Conservation (phyloP, 2,797 vertebrate species). For the Phrynocephalus forsythii region DNA sequence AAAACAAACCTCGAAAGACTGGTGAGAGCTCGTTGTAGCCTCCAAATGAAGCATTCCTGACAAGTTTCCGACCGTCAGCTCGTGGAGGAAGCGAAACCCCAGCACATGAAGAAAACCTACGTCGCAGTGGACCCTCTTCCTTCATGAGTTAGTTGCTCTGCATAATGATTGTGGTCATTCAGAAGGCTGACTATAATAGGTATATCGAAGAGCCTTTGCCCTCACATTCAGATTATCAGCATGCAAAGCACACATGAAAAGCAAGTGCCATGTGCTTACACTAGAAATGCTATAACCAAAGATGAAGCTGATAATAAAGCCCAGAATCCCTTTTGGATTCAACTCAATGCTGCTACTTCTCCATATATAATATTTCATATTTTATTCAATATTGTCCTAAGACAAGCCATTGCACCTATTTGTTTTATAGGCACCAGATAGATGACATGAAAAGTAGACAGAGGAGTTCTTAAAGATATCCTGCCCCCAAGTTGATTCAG, state of each 20-base stretch:
- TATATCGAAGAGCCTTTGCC: constrained; percentile 77
- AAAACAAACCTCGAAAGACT: constrained; percentile 89
- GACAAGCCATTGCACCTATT: constrained; percentile 23
- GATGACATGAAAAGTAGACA: constrained; percentile 48
- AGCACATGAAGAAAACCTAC: constrained; percentile 93
- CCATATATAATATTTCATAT: constrained; percentile 18
- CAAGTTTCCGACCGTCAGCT: constrained; percentile 92
- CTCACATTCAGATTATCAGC: constrained; percentile 76
- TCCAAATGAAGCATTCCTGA: constrained; percentile 97
- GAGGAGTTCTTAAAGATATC: constrained; percentile 45
- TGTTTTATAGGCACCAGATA: constrained; percentile 57
- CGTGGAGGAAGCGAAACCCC: constrained; percentile 86
- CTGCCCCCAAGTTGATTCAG: constrained; percentile 24
- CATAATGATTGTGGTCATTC: constrained; percentile 71
- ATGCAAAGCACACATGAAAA: constrained; percentile 73
- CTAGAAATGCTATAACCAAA: constrained; percentile 69
- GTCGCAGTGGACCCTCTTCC: constrained; percentile 89
- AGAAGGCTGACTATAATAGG: constrained; percentile 77
- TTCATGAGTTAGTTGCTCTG: constrained; percentile 87
- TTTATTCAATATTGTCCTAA: constrained; percentile 23
- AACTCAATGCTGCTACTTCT: constrained; percentile 47
- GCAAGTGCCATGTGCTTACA: constrained; percentile 75
- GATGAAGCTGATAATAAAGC: constrained; percentile 75
- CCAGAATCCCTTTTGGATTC: constrained; percentile 60
- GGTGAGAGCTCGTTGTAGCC: constrained; percentile 95